Base-by-base conservation (phyloP, 2,888 invertebrate species). In the Plagodis dolabraria region DNA sequence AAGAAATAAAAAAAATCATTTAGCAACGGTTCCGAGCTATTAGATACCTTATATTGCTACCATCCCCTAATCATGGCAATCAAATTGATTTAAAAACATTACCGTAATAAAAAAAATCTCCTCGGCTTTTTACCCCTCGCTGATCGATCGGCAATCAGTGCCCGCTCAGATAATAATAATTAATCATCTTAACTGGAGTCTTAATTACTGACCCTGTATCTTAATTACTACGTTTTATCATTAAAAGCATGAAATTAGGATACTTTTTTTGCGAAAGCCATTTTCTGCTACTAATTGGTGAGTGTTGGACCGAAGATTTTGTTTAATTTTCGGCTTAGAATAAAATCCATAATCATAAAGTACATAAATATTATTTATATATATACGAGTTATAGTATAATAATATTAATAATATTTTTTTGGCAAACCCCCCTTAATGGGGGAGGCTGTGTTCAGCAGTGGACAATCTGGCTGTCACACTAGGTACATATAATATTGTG, bases 221-320 rank as follows among this genome's bases (percentile, higher is more conserved):
- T 74, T 75, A 73, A 77, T 75, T 74, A 63, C 67, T 63, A 60
- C 65, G 69, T 72, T 70, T 69, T 74, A 70, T 71, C 67, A 68
- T 66, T 70, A 73, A 62, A 50, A 64, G 57, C 51, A 47, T 52
- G 52, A 53, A 64, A 62, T 64, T 59, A 66, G 57, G 42, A 42
- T 48, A 45, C 11, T 53, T 53, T 60, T 62, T 22, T 55, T 53
- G 42, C 33, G 33, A 35, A 47, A 53, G 57, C 45, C 49, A 54
- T 57, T 59, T 22, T 49, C 47, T 33, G 36, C 40, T 36, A 47
- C 35, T 38, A 42, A 43, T 60, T 56, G 48, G 22, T 22, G 22
- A 4, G 22, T 50, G 40, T 56, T 34, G 12, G 43, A 5, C 40
- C 10, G 12, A 12, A 12, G 7, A 6, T 12, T 43, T 12, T 6